Base-by-base conservation (phyloP, 2,888 invertebrate species). In the Drosophila anceps region DNA sequence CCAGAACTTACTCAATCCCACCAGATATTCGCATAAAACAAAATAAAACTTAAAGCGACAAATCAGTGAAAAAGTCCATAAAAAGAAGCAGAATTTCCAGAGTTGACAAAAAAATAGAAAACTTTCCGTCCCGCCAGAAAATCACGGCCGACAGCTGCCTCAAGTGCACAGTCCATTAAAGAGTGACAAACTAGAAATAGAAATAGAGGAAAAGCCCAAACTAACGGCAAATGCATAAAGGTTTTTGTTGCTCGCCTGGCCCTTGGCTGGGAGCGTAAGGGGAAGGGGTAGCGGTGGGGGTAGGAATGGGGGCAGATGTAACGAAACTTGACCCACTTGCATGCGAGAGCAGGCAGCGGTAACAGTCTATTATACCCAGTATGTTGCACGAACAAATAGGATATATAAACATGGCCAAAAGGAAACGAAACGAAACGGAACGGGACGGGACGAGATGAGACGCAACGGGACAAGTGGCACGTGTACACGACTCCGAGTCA, bases 271-370 rank as follows among this genome's bases (percentile, higher is more conserved):
- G 12, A 37, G 44, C 1, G 18, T 20, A 2, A 4, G n/a, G 8
- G 33, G 18, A 1, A 37, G 37, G 2, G 2, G 43, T 10, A 20
- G 20, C 0, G 3, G 15, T 15, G 18, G 20, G 0, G 5, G 20
- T 0, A 12, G 2, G 1, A n/a, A 31, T 0, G 20, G 13, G 4
- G 54, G n/a, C 7, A 15, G 27, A 24, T 27, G 13, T 1, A 29
- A 29, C 31, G 39, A 63, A 71, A 71, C 71, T 72, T 71, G 71
- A 73, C 73, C 64, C 73, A 72, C 39, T 72, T 71, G 51, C 43
- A 50, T 37, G 48, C 46, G 39, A 35, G 33, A 37, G 66, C 18
- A 43, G n/a, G 29, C 15, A 37, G 15, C 7, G 20, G 18, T 5
- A 39, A 24, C 48, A 68, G 39, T 70, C 62, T 13, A 41, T 48